Base-by-base conservation (phyloP, 2,888 invertebrate genomes). In the Brachypalpus laphriformis region DNA sequence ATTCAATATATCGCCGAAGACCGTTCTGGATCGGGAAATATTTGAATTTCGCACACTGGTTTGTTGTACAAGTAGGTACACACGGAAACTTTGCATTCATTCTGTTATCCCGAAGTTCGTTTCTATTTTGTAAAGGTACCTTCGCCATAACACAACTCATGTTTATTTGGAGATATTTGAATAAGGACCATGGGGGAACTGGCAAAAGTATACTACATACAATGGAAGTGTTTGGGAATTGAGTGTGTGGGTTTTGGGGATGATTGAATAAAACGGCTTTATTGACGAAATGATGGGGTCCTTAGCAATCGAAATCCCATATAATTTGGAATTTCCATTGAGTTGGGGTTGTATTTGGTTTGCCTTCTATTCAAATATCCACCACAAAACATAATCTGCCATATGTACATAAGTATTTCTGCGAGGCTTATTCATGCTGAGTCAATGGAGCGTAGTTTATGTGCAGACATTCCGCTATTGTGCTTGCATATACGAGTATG, bases 221-320 rank as follows among this genome's bases (percentile, higher is more conserved):
- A 4, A 22, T 25, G 16, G n/a, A 3, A 25, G 18, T 11, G 37
- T 20, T n/a, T n/a, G n/a, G 28, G 28, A 9, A 31, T 9, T 5
- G 3, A 31, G 45, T 65, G 7, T 42, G 54, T 22, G 34, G 51
- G n/a, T 51, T 56, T 16, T 5, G 42, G 2, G 31, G 18, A 34
- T 47, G 71, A 71, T 71, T 59, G 71, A 71, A 59, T 70, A 42
- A 70, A 56, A 57, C 45, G 57, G 57, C 34, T 47, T 71, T 45
- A 57, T 71, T 31, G 71, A 59, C 71, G 16, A 37, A 28, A 18
- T 40, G 25, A 40, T 40, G 37, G 25, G 37, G 16, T 68, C 40
- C 40, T 40, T 25, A 14, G 34, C 9, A 40, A 47, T 68, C 51
- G 40, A 68, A 68, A 54, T 11, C n/a, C 54, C 28, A 54, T 18